A percentile compares a stretch with the other conserved stretches of the same genome.
These are phyloP conservation scores for Lamellibrachia satsuma DNA, from an alignment of 2,888 invertebrate genomes.

Conservation along the genomic window DNA sequence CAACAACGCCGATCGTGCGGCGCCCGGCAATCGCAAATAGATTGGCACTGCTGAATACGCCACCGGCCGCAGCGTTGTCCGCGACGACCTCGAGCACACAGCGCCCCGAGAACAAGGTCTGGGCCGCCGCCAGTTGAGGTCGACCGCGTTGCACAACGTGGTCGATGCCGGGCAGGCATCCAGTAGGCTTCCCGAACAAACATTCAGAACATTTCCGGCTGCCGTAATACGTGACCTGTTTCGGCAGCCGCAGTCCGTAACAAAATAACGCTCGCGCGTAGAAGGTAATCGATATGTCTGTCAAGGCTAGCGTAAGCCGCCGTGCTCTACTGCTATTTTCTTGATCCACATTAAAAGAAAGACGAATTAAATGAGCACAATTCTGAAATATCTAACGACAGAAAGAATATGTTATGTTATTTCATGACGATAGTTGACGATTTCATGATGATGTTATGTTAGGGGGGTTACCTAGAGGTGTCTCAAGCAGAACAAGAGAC, in stretches of 20 bases:
- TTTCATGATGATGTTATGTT: no score
- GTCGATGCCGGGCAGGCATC: background rate
- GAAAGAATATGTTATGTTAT: no score
- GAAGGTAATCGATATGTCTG: background rate
- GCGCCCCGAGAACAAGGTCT: background rate
- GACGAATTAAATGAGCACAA: background rate
- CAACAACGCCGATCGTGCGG: background rate
- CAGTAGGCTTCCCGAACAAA: background rate
- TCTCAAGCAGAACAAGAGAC: no score
- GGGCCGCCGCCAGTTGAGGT: background rate
- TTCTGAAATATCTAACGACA: background rate
- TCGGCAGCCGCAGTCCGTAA: background rate
- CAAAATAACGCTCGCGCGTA: background rate
- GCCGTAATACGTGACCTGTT: slow-evolving; percentile 7
- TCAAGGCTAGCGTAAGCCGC: background rate
- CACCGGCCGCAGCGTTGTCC: background rate
- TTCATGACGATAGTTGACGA: no score
- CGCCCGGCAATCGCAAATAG: background rate
- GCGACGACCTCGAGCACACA: background rate
- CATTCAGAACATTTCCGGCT: slow-evolving; percentile 4
- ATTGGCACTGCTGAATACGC: background rate
- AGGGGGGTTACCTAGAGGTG: no score
- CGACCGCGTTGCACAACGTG: background rate
- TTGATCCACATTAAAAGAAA: background rate
- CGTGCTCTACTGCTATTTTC: background rate